phyloP scores from a whole-genome alignment of 2,888 invertebrate species.

The Limnephilus lunatus region DNA sequence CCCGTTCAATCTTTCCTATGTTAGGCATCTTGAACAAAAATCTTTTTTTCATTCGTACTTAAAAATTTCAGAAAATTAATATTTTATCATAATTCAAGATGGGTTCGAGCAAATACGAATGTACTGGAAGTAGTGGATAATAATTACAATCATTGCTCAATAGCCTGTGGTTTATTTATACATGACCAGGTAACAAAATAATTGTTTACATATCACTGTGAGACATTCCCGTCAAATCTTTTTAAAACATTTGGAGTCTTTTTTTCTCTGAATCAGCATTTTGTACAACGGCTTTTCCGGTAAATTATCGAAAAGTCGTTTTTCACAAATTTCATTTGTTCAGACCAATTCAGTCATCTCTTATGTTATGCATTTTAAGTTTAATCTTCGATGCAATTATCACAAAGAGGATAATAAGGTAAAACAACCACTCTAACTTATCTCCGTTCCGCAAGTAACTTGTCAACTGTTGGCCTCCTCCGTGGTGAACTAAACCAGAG shows the following conservation, averaged over 20 bases:
- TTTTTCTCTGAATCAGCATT: neutral
- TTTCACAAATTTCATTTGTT: neutral
- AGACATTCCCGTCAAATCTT: neutral
- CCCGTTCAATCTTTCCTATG: neutral
- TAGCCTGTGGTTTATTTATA: neutral
- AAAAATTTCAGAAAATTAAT: neutral
- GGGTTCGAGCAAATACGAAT: neutral
- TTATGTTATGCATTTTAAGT: neutral
- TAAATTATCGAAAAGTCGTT: neutral
- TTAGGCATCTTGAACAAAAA: conserved; percentile 10
- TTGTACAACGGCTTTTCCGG: neutral
- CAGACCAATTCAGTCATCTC: neutral
- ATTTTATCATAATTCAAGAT: neutral
- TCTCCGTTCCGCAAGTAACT: neutral
- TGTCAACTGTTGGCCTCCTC: neutral
- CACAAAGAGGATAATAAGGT: neutral
- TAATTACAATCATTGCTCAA: neutral
- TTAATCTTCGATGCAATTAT: neutral
- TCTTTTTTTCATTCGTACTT: no score
- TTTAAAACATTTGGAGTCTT: conserved; percentile 3
- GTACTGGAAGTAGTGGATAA: neutral
- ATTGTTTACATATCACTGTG: neutral
- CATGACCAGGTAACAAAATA: neutral
- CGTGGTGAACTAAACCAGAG: neutral
- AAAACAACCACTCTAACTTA: neutral